Base-by-base conservation (phyloP, 2,888 invertebrate genomes). In the Epinotia demarniana region DNA sequence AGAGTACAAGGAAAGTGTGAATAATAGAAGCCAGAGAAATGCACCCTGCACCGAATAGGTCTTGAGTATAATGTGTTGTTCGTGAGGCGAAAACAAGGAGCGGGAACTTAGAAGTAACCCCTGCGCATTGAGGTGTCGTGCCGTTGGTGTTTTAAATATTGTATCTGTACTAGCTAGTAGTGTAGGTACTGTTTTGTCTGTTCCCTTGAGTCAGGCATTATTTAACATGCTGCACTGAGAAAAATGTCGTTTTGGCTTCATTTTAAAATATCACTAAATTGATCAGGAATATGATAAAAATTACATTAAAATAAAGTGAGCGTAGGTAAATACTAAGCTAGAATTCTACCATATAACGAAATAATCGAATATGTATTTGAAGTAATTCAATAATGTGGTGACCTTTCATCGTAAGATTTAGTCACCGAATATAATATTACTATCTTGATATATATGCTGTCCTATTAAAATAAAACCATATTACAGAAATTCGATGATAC, bases 11-110 rank as follows among this genome's bases (percentile, higher is more conserved):
- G 76, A 73, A 16, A 19, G 16, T 58, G 73, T 78, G 78, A 80
- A 84, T 82, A 86, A 86, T 82, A 80, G 87, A 90, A 89, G 87
- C 87, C 87, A 84, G 87, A 85, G 87, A 91, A 90, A 88, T 90
- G 89, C 90, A 91, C 84, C 84, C 84, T 87, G 87, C 88, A 77
- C 77, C 76, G 75, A 73, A 85, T 83, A 84, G 84, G 84, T 87
- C 87, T 89, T 85, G 85, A 86, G 89, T 87, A 87, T 87, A 90
- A 89, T 77, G 90, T 88, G 87, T 89, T 89, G 86, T 87, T 89
- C 87, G 79, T 86, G 78, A 82, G 81, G 82, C 83, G 86, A 87
- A 87, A 87, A 89, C 86, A 88, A 87, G 87, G 83, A 86, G 85
- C 86, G 86, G 85, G 87, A 88, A 90, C 86, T 85, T 86, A 84